These are phyloP conservation scores for Furnarius figulus DNA, from an alignment of 2,113 vertebrate species.

Conservation along the genomic window DNA sequence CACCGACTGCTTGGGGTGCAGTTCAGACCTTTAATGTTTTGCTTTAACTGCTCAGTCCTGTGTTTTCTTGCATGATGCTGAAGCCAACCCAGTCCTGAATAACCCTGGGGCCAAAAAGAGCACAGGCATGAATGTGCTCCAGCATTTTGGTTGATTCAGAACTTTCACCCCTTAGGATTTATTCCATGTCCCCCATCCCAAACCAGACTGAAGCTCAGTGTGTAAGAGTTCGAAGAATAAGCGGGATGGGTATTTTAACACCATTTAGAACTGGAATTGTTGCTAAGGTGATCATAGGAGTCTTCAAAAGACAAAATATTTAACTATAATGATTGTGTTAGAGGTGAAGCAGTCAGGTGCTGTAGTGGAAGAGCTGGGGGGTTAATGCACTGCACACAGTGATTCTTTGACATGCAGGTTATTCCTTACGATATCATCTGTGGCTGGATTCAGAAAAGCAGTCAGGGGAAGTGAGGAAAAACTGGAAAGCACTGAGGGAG, in stretches of 20 bases:
- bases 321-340: background rate
- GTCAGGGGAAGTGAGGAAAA: background rate
- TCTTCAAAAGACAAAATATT: background rate
- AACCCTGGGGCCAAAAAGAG: background rate
- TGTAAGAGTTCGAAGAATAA: background rate
- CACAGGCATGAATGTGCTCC: background rate
- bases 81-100: background rate
- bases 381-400: background rate
- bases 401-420: constrained; percentile 2
- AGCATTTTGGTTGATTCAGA: background rate
- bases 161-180: background rate
- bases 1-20: background rate
- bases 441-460: background rate
- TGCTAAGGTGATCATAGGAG: background rate
- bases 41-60: background rate
- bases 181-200: background rate
- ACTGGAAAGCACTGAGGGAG: background rate
- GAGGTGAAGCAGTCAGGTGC: background rate
- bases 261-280: background rate
- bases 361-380: background rate
- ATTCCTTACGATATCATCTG: background rate
- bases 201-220: background rate
- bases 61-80: background rate
- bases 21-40: background rate
- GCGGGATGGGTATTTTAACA: background rate